Percentiles rank a stretch among this genome's conserved stretches.
phyloP scores from a whole-genome alignment of 2,113 vertebrate genomes.

The Bambusicola thoracicus region DNA sequence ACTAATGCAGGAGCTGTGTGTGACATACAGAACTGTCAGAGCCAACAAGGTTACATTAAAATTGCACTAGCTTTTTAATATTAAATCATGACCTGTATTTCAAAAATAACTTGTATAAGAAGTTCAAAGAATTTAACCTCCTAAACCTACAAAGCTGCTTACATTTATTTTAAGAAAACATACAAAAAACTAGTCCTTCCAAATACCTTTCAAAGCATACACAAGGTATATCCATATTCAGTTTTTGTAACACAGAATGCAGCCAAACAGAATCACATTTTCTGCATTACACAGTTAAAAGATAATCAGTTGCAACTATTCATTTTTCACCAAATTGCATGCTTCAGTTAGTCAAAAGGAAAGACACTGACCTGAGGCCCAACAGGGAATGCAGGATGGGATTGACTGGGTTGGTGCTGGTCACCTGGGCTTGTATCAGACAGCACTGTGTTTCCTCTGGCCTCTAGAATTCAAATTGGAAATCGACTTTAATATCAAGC shows the following conservation, averaged over 20 bases:
- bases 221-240: not conserved
- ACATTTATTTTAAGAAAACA: constrained; percentile 29
- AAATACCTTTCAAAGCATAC: not conserved
- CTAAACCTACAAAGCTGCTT: constrained; percentile 41
- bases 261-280: constrained; percentile 17
- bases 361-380: constrained; percentile 91
- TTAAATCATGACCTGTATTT: constrained; percentile 65
- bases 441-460: constrained; percentile 78
- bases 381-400: constrained; percentile 88
- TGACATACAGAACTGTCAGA: constrained; percentile 71
- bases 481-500: constrained; percentile 71
- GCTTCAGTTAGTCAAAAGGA: not conserved
- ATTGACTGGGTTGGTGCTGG: constrained; percentile 86
- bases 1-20: constrained; percentile 55
- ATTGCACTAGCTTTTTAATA: constrained; percentile 68
- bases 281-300: constrained; percentile 38
- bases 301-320: constrained; percentile 35
- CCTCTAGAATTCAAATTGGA: constrained; percentile 81
- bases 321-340: constrained; percentile 25
- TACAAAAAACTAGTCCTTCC: not conserved
- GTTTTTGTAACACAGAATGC: not conserved
- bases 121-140: constrained; percentile 62
- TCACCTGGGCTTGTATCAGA: constrained; percentile 89
- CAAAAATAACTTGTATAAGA: constrained; percentile 51
- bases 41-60: constrained; percentile 73